phyloP scores from a whole-genome alignment of 2,113 vertebrate genomes.

The Hoplias malabaricus region DNA sequence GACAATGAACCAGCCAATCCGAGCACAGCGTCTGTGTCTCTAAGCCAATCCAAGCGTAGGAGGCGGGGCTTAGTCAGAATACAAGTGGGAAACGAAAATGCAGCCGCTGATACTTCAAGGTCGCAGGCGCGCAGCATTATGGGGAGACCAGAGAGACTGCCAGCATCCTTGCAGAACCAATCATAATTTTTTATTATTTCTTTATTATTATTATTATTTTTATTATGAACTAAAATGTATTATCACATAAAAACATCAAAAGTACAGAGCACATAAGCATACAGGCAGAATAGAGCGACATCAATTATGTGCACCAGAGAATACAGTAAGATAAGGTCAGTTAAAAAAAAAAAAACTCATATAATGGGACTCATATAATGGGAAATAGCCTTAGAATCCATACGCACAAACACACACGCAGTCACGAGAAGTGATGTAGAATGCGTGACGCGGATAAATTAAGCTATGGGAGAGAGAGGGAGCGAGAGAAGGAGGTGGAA shows the following conservation, averaged over 20 bases:
- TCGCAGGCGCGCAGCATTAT: slow-evolving; percentile 63
- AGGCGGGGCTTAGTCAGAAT: not conserved
- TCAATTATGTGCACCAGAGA: too few species aligned
- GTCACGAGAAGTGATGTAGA: slow-evolving; percentile 44
- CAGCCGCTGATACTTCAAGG: slow-evolving; percentile 62
- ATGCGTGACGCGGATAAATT: slow-evolving; percentile 19
- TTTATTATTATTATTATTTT: too few species aligned
- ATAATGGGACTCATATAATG: too few species aligned
- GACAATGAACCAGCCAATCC: not conserved
- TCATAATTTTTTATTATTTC: not conserved
- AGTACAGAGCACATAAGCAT: too few species aligned
- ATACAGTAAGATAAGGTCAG: too few species aligned
- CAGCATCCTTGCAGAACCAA: not conserved
- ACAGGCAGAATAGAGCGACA: too few species aligned
- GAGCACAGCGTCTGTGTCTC: not conserved
- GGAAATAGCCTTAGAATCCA: too few species aligned
- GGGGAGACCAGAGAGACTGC: slow-evolving; percentile 48
- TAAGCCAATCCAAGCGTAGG: not conserved
- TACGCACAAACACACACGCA: too few species aligned
- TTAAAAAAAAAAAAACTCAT: too few species aligned
- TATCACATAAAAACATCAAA: too few species aligned
- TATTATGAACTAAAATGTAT: too few species aligned
- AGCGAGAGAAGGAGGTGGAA: slow-evolving; percentile 7
- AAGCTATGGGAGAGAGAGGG: not conserved
- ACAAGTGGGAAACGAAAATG: not conserved